A percentile compares a stretch with the other conserved stretches of the same genome.
Evolutionary conservation across 2,888 invertebrate genomes (phyloP).

Genomic region (Rhingia campestris): DNA sequence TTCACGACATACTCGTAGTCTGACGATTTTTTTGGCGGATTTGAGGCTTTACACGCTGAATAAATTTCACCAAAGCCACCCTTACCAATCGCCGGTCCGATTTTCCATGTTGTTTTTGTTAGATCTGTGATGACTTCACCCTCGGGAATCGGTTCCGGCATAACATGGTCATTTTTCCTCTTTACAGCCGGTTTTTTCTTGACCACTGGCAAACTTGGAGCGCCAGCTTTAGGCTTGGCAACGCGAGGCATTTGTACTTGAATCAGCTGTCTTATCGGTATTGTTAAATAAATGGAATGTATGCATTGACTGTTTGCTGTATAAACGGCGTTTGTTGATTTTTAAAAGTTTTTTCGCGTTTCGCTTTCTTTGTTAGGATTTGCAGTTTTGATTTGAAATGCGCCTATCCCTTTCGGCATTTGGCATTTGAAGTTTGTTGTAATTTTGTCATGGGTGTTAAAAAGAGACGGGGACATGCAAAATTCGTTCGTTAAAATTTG

Average conservation of each 20-base stretch:
- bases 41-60: conserved; percentile 87
- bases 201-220: conserved; percentile 21
- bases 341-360: neutral
- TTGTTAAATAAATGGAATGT: neutral
- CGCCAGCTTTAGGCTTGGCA: conserved; percentile 65
- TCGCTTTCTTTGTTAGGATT: neutral
- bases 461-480: conserved; percentile 5
- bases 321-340: conserved; percentile 1
- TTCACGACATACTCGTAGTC: conserved; percentile 89
- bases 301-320: neutral
- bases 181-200: conserved; percentile 76
- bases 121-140: conserved; percentile 92
- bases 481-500: conserved; percentile 55
- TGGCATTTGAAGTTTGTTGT: conserved; percentile 64
- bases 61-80: conserved; percentile 98
- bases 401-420: conserved; percentile 62
- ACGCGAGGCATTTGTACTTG: conserved; percentile 70
- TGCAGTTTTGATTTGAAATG: conserved; percentile 26
- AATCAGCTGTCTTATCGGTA: neutral
- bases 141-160: conserved; percentile 80
- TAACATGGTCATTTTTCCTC: conserved; percentile 79
- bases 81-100: conserved; percentile 93
- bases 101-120: conserved; percentile 91
- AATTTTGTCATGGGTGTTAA: conserved; percentile 23
- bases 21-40: conserved; percentile 83